phyloP scores from a whole-genome alignment of 2,113 vertebrate species.

The Heliornis fulica region DNA sequence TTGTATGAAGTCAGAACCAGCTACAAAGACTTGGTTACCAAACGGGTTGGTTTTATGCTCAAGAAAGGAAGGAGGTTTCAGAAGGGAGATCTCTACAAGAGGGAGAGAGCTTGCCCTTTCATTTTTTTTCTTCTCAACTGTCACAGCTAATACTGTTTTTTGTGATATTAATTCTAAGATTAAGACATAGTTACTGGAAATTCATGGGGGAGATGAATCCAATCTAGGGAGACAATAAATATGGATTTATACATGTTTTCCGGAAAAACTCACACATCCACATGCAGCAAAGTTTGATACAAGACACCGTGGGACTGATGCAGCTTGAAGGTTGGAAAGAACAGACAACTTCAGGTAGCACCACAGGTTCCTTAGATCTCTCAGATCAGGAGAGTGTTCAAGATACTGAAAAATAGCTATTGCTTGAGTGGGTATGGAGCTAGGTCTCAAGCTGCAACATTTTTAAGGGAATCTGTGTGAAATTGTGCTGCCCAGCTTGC shows the following conservation, averaged over 20 bases:
- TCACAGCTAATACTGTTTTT: neutral
- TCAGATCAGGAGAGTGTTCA: neutral
- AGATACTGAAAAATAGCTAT: neutral
- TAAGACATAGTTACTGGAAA: neutral
- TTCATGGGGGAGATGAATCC: neutral
- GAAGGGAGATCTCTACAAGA: neutral
- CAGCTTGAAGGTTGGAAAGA: neutral
- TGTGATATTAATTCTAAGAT: neutral
- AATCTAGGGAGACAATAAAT: neutral
- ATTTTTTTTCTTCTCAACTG: neutral
- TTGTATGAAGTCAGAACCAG: neutral
- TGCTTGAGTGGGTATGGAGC: neutral
- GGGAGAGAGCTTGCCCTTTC: neutral
- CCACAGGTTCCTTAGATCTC: neutral
- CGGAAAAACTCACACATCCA: neutral
- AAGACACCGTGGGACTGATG: neutral
- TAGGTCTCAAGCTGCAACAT: neutral
- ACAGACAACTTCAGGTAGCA: neutral
- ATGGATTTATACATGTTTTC: neutral
- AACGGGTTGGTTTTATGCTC: neutral
- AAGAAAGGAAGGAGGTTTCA: neutral
- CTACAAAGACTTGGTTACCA: neutral
- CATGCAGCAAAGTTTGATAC: neutral
- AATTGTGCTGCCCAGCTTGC: neutral
- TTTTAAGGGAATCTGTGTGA: neutral